phyloP scores from a whole-genome alignment of 2,113 vertebrate species.

The Electrona antarctica region DNA sequence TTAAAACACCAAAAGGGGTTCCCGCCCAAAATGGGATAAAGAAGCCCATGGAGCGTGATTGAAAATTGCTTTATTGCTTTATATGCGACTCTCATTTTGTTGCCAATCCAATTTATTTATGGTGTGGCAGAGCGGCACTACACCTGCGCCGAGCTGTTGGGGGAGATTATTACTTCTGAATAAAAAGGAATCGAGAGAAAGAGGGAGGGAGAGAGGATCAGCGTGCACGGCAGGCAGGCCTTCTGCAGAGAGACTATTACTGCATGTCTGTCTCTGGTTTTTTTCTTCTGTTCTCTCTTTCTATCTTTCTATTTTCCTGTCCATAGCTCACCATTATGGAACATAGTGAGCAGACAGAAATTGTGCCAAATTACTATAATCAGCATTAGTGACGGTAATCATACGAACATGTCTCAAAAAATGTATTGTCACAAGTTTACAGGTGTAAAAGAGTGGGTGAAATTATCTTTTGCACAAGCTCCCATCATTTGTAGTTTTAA shows the following conservation, averaged over 20 bases:
- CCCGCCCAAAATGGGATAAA: no score
- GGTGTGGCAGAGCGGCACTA: constrained; percentile 66
- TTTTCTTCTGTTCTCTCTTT: constrained; percentile 38
- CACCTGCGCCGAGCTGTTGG: constrained; percentile 60
- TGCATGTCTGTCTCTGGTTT: not conserved
- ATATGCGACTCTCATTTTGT: constrained; percentile 75
- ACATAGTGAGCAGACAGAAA: not conserved
- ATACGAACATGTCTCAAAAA: no score
- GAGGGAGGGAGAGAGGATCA: constrained; percentile 27
- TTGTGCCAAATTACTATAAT: not conserved
- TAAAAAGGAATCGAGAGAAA: constrained; percentile 55
- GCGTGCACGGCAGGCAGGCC: constrained; percentile 28
- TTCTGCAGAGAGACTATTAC: constrained; percentile 65
- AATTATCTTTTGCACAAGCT: no score
- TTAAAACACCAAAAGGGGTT: no score
- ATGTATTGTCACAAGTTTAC: no score
- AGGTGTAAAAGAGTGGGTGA: no score
- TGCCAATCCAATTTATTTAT: constrained; percentile 78
- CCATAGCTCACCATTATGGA: not conserved
- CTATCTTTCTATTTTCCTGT: not conserved
- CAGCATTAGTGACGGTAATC: not conserved
- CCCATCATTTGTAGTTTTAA: no score
- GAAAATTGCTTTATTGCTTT: constrained; percentile 80
- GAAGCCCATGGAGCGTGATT: constrained; percentile 66
- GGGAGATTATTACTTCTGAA: constrained; percentile 72